phyloP scores from a whole-genome alignment of 2,113 vertebrate genomes.

The Scalopus aquaticus region DNA sequence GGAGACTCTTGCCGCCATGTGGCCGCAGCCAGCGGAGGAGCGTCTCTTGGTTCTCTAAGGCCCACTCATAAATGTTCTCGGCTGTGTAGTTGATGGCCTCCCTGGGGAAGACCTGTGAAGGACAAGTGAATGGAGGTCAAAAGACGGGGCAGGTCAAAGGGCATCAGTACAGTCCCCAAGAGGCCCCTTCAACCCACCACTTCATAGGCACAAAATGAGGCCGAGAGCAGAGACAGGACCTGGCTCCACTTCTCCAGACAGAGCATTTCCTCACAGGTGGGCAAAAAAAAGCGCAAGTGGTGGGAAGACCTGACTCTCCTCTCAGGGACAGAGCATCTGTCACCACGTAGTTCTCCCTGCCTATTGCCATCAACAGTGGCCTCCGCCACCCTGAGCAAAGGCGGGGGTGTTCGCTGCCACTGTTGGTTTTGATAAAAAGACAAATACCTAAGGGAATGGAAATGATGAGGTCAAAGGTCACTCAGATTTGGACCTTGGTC shows the following conservation, averaged over 20 bases:
- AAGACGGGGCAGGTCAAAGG: no score
- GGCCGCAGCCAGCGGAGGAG: conserved; percentile 94
- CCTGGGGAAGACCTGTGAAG: conserved; percentile 91
- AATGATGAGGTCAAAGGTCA: not conserved
- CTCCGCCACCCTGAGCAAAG: not conserved
- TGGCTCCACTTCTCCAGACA: not conserved
- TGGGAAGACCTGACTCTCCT: not conserved
- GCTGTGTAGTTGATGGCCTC: conserved; percentile 91
- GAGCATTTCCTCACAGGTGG: not conserved
- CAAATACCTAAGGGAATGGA: not conserved
- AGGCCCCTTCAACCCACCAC: not conserved
- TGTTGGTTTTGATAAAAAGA: not conserved
- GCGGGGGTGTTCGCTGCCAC: not conserved
- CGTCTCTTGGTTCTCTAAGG: conserved; percentile 90
- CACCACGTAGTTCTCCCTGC: not conserved
- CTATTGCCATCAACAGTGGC: not conserved
- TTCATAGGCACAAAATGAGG: not conserved
- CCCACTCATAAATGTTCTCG: conserved; percentile 93
- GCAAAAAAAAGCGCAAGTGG: not conserved
- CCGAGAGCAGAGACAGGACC: accelerated
- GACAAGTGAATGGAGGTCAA: not conserved
- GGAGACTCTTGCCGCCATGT: conserved; percentile 93
- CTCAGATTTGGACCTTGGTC: not conserved
- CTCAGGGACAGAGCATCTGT: not conserved
- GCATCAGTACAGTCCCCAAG: not conserved